Evolutionary conservation across 2,888 invertebrate species (phyloP), one percentile per base, ranked within the genome.

Genomic region (Caenorhabditis auriculariae): DNA sequence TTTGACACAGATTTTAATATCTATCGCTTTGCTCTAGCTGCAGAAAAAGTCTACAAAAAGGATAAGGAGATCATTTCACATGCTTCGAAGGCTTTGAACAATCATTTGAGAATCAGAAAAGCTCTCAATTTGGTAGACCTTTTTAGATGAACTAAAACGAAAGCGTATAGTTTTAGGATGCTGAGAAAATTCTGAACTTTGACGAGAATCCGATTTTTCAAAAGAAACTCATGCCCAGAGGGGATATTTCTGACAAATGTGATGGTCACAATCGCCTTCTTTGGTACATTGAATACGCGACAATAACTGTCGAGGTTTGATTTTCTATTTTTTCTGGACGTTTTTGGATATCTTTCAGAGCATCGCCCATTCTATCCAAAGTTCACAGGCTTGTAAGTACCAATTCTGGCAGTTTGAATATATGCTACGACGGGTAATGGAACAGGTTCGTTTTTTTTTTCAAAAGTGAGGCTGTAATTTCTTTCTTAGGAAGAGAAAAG

Each of bases 1-100:
- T 81, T 80, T 65, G 73, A 81, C 64, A 76, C 76, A 15, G 80
- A 81, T 43, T 81, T 81, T 74, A 81, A 81, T 59, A 60, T 81
- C 32, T 81, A 76, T 54, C 81, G 81, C 12, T 81, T 81, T 64
- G 44, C 81, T 4, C 54, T 78, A 60, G 65, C 70, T 32, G 69
- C 80, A 9, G 78, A 78, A 38, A 46, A 75, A 21, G 37, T 47
- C 19, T 59, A 70, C 55, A 72, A 72, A 44, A 76, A 69, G 35
- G 63, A 71, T 17, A 65, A 75, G 26, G 77, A 79, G 15, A 64
- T 77, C n/a, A 58, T 81, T 23, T 76, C 80, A 32, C 39, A 54
- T 24, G 79, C 80, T 3, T 69, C 72, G 1, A 72, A 74, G 37
- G 71, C 73, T 21, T 52, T 81, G 12, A 78, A 78, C 49, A 76